Conservation (phyloP, 1,140 invertebrate genomes). For the Drosophila eugracilis region DNA sequence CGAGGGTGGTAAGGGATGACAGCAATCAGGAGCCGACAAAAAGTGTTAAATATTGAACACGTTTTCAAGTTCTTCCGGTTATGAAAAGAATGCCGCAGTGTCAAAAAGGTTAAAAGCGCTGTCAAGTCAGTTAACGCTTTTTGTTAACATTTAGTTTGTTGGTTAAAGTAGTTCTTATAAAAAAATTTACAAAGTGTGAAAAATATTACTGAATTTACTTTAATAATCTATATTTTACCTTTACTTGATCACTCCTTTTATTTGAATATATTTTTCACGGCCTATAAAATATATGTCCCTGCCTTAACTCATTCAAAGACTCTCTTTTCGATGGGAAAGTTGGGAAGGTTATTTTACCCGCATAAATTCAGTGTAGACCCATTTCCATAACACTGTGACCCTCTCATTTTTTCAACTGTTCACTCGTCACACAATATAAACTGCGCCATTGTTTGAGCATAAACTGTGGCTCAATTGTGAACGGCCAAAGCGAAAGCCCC, state of each 20-base stretch:
- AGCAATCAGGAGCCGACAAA: constrained; percentile 44
- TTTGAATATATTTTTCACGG: background rate
- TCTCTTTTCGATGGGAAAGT: background rate
- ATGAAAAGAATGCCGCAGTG: constrained; percentile 17
- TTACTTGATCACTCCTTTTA: background rate
- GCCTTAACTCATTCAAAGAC: constrained; percentile 5
- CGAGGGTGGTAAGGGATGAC: constrained; percentile 17
- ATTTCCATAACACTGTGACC: background rate
- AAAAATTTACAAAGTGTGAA: background rate
- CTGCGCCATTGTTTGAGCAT: constrained; percentile 60
- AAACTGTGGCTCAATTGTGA: constrained; percentile 73
- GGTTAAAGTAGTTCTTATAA: background rate
- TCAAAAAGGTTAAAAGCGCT: constrained; percentile 10
- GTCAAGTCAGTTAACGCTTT: constrained; percentile 7
- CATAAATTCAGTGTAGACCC: constrained; percentile 18
- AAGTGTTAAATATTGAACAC: constrained; percentile 47
- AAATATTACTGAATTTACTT: no score
- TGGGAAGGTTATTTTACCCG: constrained; percentile 20
- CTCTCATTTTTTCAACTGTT: constrained; percentile 34
- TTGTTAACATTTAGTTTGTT: background rate
- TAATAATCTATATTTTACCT: no score
- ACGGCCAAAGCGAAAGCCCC: constrained; percentile 36
- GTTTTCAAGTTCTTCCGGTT: constrained; percentile 27
- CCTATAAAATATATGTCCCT: constrained; percentile 1
- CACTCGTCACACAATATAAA: constrained; percentile 64